Base-by-base conservation (phyloP, 1,140 invertebrate genomes). In the Pinna nobilis region DNA sequence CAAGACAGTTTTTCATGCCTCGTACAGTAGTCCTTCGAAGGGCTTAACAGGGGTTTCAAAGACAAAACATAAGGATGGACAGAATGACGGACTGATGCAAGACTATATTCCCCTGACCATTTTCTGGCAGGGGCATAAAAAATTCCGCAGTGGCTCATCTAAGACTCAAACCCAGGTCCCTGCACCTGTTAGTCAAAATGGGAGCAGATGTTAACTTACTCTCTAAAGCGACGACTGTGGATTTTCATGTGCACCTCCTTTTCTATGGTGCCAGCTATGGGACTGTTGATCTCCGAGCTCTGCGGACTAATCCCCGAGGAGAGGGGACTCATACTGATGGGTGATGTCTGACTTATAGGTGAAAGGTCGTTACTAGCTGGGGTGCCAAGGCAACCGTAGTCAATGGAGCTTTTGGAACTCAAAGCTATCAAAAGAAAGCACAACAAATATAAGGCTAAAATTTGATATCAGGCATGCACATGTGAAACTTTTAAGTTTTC, bases 261-360 rank as follows among this genome's bases (percentile, higher is more conserved):
- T 18, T 77, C 74, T n/a, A 81, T 76, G 41, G 76, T 77, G 3
- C 85, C 83, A 13, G 85, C 84, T 25, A 86, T 83, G 13, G 87
- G 87, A 69, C 82, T 86, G 67, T 82, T 85, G 35, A 87, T 76
- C 32, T 82, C 85, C 55, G 84, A 85, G 41, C 77, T 82, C 20
- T 81, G 61, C 4, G 85, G 85, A 50, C 82, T 85, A 39, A 76
- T 72, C 15, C 84, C 83, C 9, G 85, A 84, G 23, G 85, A 86
- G 15, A 87, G 77, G 1, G 86, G 86, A 50, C 83, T 86, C 83
- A 89, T 87, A 63, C 82, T 86, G 60, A 88, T 84, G 0, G 88
- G 88, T 15, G 86, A 87, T 6, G 81, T 87, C 72, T 89, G 88
- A 55, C 87, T 88, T 53, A 89, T 82, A 18, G 88, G 88, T 0